Base-by-base conservation (phyloP, 1,140 invertebrate genomes). In the Leptopilina clavipes region DNA sequence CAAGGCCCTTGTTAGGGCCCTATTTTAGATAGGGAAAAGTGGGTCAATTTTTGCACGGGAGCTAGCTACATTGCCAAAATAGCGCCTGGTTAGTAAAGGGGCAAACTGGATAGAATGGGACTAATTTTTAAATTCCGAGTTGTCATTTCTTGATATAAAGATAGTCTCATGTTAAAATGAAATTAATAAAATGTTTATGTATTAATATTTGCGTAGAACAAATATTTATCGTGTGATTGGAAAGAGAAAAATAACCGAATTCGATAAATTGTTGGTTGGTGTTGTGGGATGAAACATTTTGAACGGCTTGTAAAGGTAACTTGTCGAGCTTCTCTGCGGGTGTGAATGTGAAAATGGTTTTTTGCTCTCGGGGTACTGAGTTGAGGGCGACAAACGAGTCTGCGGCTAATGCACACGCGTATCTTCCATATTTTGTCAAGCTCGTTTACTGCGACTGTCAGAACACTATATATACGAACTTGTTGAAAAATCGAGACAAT, bases 351-450 rank as follows among this genome's bases (percentile, higher is more conserved):
- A 12, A 65, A 65, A 65, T 59, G 56, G 22, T 59, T 59, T 9
- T n/a, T 31, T 31, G 25, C 25, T 2, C 25, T 1, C 25, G 25
- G 25, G 1, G 1, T 31, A 31, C 25, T 3, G 37, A 40, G 37
- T 40, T 31, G 37, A 40, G 37, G 76, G 75, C 73, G 82, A 88
- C 83, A 86, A 88, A 86, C 84, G 82, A 80, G 65, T 75, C 77
- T 73, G 82, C n/a, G 37, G 1, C 81, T 83, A 86, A 87, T 84
- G 82, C 79, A 84, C 86, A 83, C 79, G 76, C 85, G 59, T 65
- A 86, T 86, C 86, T 89, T 89, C 84, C 83, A 85, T 84, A 84
- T 88, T 88, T 87, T 85, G 85, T 88, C 84, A 86, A 84, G 84
- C 86, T 88, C 86, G 86, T 88, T 88, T 88, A 78, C 83, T 65